Base-by-base conservation (phyloP, 2,113 vertebrate genomes). In the Thoracochromis brauschi region DNA sequence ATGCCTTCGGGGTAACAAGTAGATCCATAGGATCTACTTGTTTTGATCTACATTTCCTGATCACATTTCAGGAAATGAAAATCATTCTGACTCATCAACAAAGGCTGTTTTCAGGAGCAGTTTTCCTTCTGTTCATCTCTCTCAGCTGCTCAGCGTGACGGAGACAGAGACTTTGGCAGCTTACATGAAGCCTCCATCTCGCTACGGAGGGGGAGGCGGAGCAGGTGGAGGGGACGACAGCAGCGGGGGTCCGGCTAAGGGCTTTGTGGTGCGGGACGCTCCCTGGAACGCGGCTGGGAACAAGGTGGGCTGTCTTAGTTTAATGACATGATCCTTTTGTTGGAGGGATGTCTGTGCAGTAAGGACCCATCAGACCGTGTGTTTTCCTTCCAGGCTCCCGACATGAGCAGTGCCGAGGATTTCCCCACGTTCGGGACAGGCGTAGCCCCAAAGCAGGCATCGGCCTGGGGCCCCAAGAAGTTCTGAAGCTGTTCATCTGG, bases 381-480 rank as follows among this genome's bases (percentile, higher is more conserved):
- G 57, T n/a, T 19, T 68, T 33, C 35, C 29, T 78, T 90, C 14
- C 92, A 97, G 97, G 97, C 97, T 80, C 97, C 97, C 1, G 97
- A 97, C 79, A 95, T 97, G 96, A 97, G 96, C 95, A 97, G 97
- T 2, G 96, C 97, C 0, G 97, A 97, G 91, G 97, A 97, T 33
- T 97, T 97, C 92, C 97, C 97, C 21, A 96, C 96, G 1, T 97
- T 97, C 3, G 97, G 97, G 38, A 93, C 95, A 1, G 94, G 95
- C 1, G 94, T 97, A 82, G 95, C 96, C 49, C 96, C 96, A n/a
- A 97, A 97, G 89, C 96, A 97, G 85, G 90, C 93, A 3, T 97
- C 97, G 0, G 97, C 95, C 80, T 97, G 97, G 97, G 97, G 97
- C 2, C 97, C 97, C 83, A 97, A 97, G 94, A 97, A 97, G 91